Evolutionary conservation across 1,140 invertebrate species (phyloP).

Genomic region (Sesamia nonagrioides): DNA sequence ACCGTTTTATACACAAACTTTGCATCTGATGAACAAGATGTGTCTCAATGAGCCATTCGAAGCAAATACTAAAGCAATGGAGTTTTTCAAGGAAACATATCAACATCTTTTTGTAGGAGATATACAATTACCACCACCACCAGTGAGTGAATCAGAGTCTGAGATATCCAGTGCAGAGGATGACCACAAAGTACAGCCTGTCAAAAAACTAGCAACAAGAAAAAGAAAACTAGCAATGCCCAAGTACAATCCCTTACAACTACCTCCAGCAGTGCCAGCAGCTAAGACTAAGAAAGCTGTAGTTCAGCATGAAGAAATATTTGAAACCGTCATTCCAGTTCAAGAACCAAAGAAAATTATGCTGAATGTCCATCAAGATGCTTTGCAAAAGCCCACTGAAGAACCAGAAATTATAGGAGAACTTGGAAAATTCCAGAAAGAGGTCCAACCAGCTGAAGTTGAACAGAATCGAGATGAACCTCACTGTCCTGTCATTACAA

Average conservation of each 20-base stretch:
- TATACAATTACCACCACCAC: slow-evolving; percentile 54
- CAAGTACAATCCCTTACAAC: slow-evolving; percentile 84
- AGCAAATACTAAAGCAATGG: slow-evolving; percentile 82
- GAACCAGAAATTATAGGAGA: slow-evolving; percentile 74
- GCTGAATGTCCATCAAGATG: slow-evolving; percentile 87
- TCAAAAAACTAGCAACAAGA: slow-evolving; percentile 88
- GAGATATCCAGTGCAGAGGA: slow-evolving; percentile 92
- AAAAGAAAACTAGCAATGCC: slow-evolving; percentile 88
- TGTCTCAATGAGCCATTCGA: slow-evolving; percentile 96
- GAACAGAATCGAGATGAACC: slow-evolving; percentile 60
- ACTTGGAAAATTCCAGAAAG: slow-evolving; percentile 80
- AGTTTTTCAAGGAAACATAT: slow-evolving; percentile 83
- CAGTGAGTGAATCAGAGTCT: slow-evolving; percentile 90
- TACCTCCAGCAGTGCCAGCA: slow-evolving; percentile 85
- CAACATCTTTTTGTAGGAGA: slow-evolving; percentile 69
- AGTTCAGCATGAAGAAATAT: slow-evolving; percentile 89
- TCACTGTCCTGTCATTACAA: slow-evolving; percentile 88
- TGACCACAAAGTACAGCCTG: slow-evolving; percentile 67
- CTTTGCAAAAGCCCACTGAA: slow-evolving; percentile 70
- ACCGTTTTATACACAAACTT: slow-evolving; percentile 95
- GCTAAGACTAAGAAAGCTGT: slow-evolving; percentile 79
- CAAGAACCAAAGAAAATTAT: slow-evolving; percentile 90
- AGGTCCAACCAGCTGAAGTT: slow-evolving; percentile 64
- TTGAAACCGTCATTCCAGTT: slow-evolving; percentile 88
- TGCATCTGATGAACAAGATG: slow-evolving; percentile 99